These are phyloP conservation scores for Drosophila aldrichi DNA, from an alignment of 2,888 invertebrate species.

Conservation along the genomic window DNA sequence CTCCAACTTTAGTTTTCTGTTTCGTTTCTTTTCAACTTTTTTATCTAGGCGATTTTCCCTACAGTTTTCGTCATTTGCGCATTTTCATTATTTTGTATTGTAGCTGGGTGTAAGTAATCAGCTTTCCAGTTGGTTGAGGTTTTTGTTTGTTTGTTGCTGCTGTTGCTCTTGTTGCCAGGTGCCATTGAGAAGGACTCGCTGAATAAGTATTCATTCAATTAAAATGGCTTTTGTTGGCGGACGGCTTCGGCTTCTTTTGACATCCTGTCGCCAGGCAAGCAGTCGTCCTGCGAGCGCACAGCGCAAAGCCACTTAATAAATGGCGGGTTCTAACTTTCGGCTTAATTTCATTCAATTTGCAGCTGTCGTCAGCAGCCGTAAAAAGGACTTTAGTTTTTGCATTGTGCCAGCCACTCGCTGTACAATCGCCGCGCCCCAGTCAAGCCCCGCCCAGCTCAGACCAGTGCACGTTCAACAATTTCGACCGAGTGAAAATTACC, in stretches of 20 bases:
- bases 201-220: constrained; percentile 61
- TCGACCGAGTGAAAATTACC: constrained; percentile 34
- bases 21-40: constrained; percentile 26
- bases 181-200: constrained; percentile 41
- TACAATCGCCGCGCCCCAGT: neutral
- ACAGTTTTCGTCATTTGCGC: constrained; percentile 20
- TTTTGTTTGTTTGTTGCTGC: constrained; percentile 9
- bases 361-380: constrained; percentile 78
- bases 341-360: constrained; percentile 76
- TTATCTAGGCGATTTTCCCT: constrained; percentile 23
- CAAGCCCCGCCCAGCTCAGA: neutral
- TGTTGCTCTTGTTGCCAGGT: constrained; percentile 42
- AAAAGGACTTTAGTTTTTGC: constrained; percentile 72
- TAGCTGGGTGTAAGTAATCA: constrained; percentile 36
- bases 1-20: constrained; percentile 12
- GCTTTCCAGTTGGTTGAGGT: constrained; percentile 36
- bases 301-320: constrained; percentile 71
- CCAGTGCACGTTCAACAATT: constrained; percentile 30
- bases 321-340: constrained; percentile 62
- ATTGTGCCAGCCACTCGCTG: constrained; percentile 45
- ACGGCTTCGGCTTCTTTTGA: constrained; percentile 16
- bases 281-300: constrained; percentile 14
- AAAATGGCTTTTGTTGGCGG: constrained; percentile 55
- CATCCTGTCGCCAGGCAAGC: constrained; percentile 23
- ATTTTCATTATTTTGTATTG: constrained; percentile 30